Conservation (phyloP, 2,888 invertebrate species). For the Galeruca laticollis region DNA sequence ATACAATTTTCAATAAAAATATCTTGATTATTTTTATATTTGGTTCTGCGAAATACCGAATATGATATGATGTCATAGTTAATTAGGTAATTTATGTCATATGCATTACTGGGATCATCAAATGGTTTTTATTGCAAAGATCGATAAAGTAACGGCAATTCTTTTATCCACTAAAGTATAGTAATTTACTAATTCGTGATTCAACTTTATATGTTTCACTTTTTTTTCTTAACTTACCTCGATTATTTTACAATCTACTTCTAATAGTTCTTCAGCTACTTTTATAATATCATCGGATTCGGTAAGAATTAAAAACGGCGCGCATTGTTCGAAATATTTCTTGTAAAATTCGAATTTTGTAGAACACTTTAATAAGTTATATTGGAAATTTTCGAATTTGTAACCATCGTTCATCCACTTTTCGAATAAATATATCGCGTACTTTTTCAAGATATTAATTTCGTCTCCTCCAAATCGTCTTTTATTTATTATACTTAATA, state of each 20-base stretch:
- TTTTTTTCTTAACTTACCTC: conserved; percentile 47
- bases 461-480: conserved; percentile 54
- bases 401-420: conserved; percentile 58
- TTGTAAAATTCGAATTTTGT: conserved; percentile 64
- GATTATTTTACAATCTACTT: conserved; percentile 46
- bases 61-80: too few species aligned
- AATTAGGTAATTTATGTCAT: too few species aligned
- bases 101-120: too few species aligned
- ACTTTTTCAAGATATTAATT: conserved; percentile 65
- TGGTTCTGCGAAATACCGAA: too few species aligned
- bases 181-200: too few species aligned
- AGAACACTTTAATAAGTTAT: conserved; percentile 59
- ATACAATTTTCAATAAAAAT: too few species aligned
- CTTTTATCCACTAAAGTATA: too few species aligned
- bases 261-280: conserved; percentile 42
- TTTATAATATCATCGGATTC: conserved; percentile 53
- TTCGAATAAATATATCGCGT: conserved; percentile 68
- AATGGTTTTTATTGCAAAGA: too few species aligned
- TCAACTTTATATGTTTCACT: neutral
- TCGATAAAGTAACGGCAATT: too few species aligned
- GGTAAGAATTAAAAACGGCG: conserved; percentile 64
- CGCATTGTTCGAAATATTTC: conserved; percentile 63
- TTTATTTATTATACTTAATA: conserved; percentile 53
- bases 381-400: conserved; percentile 62
- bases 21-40: too few species aligned